A percentile compares a stretch with the other conserved stretches of the same genome.
phyloP scores from a whole-genome alignment of 2,888 invertebrate genomes.

The Plagiodera versicolora region DNA sequence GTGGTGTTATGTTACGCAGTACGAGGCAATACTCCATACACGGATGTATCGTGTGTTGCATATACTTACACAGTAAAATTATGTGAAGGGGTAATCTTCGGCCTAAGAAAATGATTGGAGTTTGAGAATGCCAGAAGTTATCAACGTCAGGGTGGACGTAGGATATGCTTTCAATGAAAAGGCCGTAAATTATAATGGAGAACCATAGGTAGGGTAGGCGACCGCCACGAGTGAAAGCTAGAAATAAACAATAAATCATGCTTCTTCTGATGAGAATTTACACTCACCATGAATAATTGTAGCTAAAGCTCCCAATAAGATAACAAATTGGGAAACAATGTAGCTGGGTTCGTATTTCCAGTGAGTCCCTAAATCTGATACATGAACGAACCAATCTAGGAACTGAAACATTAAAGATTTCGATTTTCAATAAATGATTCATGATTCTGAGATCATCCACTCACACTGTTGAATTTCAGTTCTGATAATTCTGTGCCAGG shows the following conservation, averaged over 20 bases:
- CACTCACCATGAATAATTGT: conserved; percentile 69
- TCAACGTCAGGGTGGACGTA: conserved; percentile 74
- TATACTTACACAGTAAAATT: conserved; percentile 65
- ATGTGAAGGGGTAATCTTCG: conserved; percentile 74
- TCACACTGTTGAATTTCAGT: conserved; percentile 48
- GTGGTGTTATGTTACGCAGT: too few relatives aligned
- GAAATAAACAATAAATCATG: too few relatives aligned
- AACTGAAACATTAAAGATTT: conserved; percentile 52
- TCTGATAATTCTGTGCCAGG: conserved; percentile 46
- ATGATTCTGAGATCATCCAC: too few relatives aligned
- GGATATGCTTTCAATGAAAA: conserved; percentile 71
- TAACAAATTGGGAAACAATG: conserved; percentile 65
- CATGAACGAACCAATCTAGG: conserved; percentile 64
- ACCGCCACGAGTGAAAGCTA: conserved; percentile 71
- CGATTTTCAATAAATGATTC: too few relatives aligned
- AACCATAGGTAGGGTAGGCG: conserved; percentile 77
- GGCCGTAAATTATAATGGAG: conserved; percentile 70
- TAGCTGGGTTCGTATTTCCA: conserved; percentile 71
- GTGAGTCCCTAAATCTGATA: conserved; percentile 59
- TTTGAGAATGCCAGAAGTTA: conserved; percentile 84
- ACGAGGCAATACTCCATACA: too few relatives aligned
- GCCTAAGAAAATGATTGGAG: conserved; percentile 72
- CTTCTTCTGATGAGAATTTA: too few relatives aligned
- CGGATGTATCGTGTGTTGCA: neutral
- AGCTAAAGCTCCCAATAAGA: conserved; percentile 62